Base-by-base conservation (phyloP, 2,888 invertebrate genomes). In the Drosophila kuntzei region DNA sequence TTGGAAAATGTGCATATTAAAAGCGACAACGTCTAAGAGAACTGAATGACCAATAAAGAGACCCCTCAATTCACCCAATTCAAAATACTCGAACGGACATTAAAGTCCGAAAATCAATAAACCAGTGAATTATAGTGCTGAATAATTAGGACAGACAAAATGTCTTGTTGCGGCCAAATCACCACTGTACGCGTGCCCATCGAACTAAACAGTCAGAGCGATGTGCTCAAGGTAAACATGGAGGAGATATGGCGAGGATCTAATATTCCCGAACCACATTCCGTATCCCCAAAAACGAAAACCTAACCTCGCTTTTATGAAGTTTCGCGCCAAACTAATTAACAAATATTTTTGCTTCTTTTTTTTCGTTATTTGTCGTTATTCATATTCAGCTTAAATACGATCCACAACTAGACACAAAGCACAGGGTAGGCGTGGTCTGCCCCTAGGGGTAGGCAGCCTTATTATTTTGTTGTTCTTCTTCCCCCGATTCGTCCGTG, bases 171-270 rank as follows among this genome's bases (percentile, higher is more conserved):
- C 92, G 95, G 95, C 91, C 95, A 96, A 92, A 95, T 94, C 70
- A 93, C 95, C 83, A 95, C 96, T 64, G 94, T 97, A 81, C 94
- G 95, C 88, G 94, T 95, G 76, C 97, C 97, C 72, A 95, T 97
- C 90, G 96, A 95, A 91, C 93, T 96, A 80, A 94, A 91, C 89
- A 95, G 95, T 85, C 96, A 96, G 90, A 97, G 97, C 71, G 96
- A 97, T 87, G 92, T 94, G 73, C 93, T 96, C 76, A 96, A 95
- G 95, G 97, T 97, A 93, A 95, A 60, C 49, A 20, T 11, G 9
- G 8, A 11, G 1, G n/a, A 34, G 12, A 53, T 27, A 27, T 18
- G 12, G 4, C 14, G 49, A 6, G 41, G 16, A 41, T n/a, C 43
- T 50, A 34, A 36, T 25, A 49, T 16, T 36, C 47, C 66, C 29